These are phyloP conservation scores for Griposia aprilina DNA, from an alignment of 2,888 invertebrate genomes.

Conservation along the genomic window DNA sequence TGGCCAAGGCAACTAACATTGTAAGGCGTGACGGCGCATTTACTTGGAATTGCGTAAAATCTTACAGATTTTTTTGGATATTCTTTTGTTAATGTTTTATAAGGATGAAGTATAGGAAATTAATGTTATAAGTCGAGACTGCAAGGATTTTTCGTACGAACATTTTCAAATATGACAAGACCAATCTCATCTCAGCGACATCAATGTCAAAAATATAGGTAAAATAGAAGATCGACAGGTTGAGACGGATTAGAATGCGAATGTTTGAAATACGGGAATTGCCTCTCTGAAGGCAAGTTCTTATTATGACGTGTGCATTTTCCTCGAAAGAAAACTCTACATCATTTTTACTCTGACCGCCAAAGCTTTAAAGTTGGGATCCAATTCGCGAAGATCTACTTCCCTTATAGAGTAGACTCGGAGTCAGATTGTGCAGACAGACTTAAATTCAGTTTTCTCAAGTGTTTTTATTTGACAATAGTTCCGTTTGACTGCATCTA, in stretches of 20 bases:
- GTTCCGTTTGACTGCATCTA: constrained; percentile 14
- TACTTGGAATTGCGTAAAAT: constrained; percentile 53
- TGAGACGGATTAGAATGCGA: too few species aligned
- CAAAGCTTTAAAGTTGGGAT: constrained; percentile 7
- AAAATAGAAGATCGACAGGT: too few species aligned
- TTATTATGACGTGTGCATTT: too few species aligned
- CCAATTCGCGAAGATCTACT: constrained; percentile 40
- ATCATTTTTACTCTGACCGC: not conserved
- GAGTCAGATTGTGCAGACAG: constrained; percentile 29
- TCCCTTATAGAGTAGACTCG: constrained; percentile 16
- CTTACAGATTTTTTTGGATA: constrained; percentile 19
- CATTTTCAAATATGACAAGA: not conserved
- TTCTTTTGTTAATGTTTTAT: constrained; percentile 21
- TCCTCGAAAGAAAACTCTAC: not conserved
- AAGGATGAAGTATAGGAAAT: not conserved
- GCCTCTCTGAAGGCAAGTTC: too few species aligned
- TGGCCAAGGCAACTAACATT: constrained; percentile 54
- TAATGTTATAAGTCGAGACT: not conserved
- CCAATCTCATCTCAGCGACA: too few species aligned
- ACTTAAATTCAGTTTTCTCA: constrained; percentile 28
- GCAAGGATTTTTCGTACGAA: not conserved
- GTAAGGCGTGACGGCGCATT: constrained; percentile 51
- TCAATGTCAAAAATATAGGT: too few species aligned
- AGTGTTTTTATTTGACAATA: constrained; percentile 22
- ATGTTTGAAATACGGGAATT: too few species aligned